A percentile compares a stretch with the other conserved stretches of the same genome.
These are phyloP conservation scores for Pasiphila rectangulata DNA, from an alignment of 2,888 invertebrate genomes.

Conservation along the genomic window DNA sequence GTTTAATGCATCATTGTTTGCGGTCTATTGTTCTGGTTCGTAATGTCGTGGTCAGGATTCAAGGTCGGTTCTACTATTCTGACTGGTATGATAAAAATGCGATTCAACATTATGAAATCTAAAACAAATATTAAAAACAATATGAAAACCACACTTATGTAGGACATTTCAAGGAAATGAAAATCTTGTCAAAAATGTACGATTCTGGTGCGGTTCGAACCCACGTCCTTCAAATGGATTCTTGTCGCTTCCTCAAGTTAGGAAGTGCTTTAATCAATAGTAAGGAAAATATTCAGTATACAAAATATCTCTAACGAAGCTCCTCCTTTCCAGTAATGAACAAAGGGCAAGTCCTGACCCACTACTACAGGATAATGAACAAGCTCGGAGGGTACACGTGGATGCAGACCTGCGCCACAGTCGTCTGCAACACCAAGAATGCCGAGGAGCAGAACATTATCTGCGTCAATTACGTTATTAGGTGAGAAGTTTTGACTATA, in stretches of 20 bases:
- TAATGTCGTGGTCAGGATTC: constrained; percentile 19
- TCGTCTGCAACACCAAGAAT: constrained; percentile 96
- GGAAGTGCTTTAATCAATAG: constrained; percentile 2
- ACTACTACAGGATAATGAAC: constrained; percentile 97
- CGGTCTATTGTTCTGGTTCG: constrained; percentile 28
- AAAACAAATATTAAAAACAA: too few species aligned
- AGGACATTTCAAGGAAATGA: too few species aligned
- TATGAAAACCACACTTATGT: too few species aligned
- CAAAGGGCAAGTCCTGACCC: constrained; percentile 97
- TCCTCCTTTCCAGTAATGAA: constrained; percentile 87
- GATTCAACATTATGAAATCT: too few species aligned
- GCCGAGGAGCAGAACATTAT: constrained; percentile 98
- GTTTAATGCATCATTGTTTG: constrained; percentile 29
- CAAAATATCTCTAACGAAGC: not conserved
- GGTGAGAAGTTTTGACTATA: constrained; percentile 77
- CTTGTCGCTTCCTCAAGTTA: too few species aligned
- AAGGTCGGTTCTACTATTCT: constrained; percentile 18
- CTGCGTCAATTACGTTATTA: constrained; percentile 98
- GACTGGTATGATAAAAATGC: not conserved
- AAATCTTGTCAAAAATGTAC: too few species aligned
- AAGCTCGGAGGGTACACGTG: constrained; percentile 97
- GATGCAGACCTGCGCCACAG: constrained; percentile 98
- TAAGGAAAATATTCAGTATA: not conserved
- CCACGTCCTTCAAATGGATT: too few species aligned
- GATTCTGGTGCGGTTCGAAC: too few species aligned